These are phyloP conservation scores for Dorcus hopei DNA, from an alignment of 2,888 invertebrate genomes.

Conservation along the genomic window DNA sequence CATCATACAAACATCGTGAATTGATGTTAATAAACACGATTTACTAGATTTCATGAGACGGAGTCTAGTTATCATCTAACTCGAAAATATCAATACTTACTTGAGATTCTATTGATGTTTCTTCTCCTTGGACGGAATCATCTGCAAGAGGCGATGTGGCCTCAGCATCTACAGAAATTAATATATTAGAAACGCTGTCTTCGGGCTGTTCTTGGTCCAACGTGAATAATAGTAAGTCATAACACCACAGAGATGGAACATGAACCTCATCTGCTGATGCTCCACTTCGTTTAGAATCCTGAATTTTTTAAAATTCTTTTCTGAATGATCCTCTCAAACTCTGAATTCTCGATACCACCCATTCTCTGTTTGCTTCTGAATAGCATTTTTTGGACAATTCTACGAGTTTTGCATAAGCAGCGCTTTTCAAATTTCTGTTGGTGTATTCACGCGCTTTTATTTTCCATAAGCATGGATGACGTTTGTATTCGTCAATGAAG, in stretches of 20 bases:
- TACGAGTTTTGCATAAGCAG: conserved; percentile 12
- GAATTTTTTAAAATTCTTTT: conserved; percentile 21
- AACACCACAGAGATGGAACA: conserved; percentile 20
- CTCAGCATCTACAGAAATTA: too few relatives aligned
- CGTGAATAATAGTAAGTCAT: conserved; percentile 21
- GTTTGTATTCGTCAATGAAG: conserved; percentile 12
- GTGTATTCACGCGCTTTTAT: conserved; percentile 18
- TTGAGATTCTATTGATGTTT: too few relatives aligned
- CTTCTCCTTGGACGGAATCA: too few relatives aligned
- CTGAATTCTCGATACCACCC: conserved; percentile 16
- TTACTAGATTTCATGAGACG: too few relatives aligned
- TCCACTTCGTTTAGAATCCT: conserved; percentile 13
- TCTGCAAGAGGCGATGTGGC: too few relatives aligned
- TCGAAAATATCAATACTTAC: too few relatives aligned
- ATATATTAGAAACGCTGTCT: too few relatives aligned
- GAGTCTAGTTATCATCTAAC: too few relatives aligned
- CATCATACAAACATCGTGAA: too few relatives aligned
- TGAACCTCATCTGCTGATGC: conserved; percentile 18
- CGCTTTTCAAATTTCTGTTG: not conserved
- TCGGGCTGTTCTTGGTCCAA: conserved; percentile 17
- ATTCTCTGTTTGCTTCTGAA: conserved; percentile 3
- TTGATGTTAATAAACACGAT: too few relatives aligned
- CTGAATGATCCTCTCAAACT: conserved; percentile 18
- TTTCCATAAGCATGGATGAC: conserved; percentile 17
- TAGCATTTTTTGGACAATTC: conserved; percentile 5